phyloP scores from a whole-genome alignment of 2,888 invertebrate genomes.

The Drosophila sordidapex region DNA sequence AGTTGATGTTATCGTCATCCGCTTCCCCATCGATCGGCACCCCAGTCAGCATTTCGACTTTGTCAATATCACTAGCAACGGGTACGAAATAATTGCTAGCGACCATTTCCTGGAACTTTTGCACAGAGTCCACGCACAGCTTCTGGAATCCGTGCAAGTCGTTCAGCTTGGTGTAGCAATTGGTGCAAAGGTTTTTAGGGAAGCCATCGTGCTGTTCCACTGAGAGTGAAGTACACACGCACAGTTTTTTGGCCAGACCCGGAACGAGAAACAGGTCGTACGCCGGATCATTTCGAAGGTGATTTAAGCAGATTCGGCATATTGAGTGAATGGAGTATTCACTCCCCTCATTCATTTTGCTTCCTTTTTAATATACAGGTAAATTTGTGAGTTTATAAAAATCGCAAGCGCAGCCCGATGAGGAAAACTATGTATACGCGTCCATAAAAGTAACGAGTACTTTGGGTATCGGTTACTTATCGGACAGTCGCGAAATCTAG shows the following conservation, averaged over 20 bases:
- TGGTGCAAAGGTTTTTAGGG: constrained; percentile 76
- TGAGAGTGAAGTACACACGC: constrained; percentile 78
- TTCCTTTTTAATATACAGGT: constrained; percentile 5
- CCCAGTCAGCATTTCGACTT: constrained; percentile 63
- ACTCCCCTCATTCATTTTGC: constrained; percentile 56
- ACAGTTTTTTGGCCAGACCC: constrained; percentile 79
- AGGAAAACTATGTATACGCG: constrained; percentile 61
- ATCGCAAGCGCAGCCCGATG: constrained; percentile 26
- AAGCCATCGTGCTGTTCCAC: constrained; percentile 82
- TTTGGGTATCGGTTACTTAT: constrained; percentile 45
- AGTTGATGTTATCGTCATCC: constrained; percentile 70
- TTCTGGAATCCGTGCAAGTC: constrained; percentile 81
- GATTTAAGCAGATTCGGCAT: constrained; percentile 82
- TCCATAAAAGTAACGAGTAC: constrained; percentile 49
- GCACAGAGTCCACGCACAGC: constrained; percentile 76
- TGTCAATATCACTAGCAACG: constrained; percentile 41
- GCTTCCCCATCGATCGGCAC: constrained; percentile 47
- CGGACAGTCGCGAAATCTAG: constrained; percentile 23
- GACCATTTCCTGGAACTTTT: constrained; percentile 76
- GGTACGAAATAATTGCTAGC: constrained; percentile 52
- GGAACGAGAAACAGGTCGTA: constrained; percentile 77
- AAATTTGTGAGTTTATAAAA: constrained; percentile 12
- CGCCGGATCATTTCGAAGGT: constrained; percentile 60
- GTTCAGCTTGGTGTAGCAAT: constrained; percentile 71
- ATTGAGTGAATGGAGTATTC: constrained; percentile 72